A percentile compares a stretch with the other conserved stretches of the same genome.
These are phyloP conservation scores for Eunapius fragilis DNA, from an alignment of 37 sponge, comb jelly and placozoan genomes.

Conservation along the genomic window DNA sequence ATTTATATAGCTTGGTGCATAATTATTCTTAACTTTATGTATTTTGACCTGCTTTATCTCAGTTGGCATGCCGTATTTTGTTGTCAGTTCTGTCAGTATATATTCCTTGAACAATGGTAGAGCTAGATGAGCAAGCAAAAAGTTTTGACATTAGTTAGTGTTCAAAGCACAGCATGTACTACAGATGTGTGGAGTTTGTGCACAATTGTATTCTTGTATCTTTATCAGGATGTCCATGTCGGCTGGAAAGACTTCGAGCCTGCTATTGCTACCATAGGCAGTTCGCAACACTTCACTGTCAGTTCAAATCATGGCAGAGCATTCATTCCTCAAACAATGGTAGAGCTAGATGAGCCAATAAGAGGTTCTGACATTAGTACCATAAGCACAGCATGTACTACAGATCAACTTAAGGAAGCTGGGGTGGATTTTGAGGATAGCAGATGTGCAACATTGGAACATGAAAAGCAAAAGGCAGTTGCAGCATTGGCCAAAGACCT, in stretches of 20 bases:
- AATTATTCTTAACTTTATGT: no score
- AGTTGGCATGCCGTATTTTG: no score
- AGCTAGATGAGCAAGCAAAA: no score
- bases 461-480: not conserved
- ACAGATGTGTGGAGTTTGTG: no score
- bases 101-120: no score
- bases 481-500: not conserved
- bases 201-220: no score
- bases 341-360: not conserved
- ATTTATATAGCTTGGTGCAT: no score
- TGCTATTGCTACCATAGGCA: not conserved
- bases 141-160: no score
- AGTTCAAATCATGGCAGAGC: not conserved
- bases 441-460: not conserved
- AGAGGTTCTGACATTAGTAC: not conserved
- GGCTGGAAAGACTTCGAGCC: not conserved
- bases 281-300: not conserved
- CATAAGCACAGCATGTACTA: not conserved
- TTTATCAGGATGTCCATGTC: not conserved
- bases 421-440: not conserved
- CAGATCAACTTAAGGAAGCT: not conserved
- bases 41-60: no score
- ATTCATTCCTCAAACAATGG: conserved; percentile 5
- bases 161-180: no score
- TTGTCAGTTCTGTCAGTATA: no score